Base-by-base conservation (phyloP, 1,140 invertebrate species). In the Aphis craccivora region DNA sequence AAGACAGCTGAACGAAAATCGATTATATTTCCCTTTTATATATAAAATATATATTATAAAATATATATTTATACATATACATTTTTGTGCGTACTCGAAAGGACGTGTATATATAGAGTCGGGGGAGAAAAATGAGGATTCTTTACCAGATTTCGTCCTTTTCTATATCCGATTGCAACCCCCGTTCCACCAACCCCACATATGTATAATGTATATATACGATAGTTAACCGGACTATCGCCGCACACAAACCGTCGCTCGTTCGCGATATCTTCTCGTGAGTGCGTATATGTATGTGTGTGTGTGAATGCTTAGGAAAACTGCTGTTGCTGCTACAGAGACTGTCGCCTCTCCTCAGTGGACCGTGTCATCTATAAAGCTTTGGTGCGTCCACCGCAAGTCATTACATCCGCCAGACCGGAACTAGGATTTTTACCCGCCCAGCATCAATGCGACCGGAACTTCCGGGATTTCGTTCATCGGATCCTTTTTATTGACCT, bases 341-440 rank as follows among this genome's bases (percentile, higher is more conserved):
- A 90, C 55, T 89, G 53, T 90, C 89, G 89, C 53, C 89, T 60
- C 67, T 81, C 37, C 43, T 83, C 90, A 48, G 90, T 48, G 90
- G 90, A 83, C 90, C 90, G 90, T 91, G 90, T 91, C 90, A 83
- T 91, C 90, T 91, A 83, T 91, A 91, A 91, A 91, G 90, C 90
- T 91, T 91, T 81, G 90, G 60, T 83, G 67, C 90, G 67, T 91
- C 67, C 90, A 83, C 90, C 90, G 90, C 90, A 91, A 91, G 90
- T 91, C 90, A 91, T 91, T 91, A 81, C 90, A 81, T 81, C 76
- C 67, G 90, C 67, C 35, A 37, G 90, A 91, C 90, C 90, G 90
- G 90, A 91, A 91, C 90, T 91, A 51, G 90, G 67, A 91, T 91
- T 91, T 91, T 91, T 91, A 91, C 90, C 90, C 90, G 45, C 90